Conservation (phyloP, 2,888 invertebrate species). For the Nomada fucata region DNA sequence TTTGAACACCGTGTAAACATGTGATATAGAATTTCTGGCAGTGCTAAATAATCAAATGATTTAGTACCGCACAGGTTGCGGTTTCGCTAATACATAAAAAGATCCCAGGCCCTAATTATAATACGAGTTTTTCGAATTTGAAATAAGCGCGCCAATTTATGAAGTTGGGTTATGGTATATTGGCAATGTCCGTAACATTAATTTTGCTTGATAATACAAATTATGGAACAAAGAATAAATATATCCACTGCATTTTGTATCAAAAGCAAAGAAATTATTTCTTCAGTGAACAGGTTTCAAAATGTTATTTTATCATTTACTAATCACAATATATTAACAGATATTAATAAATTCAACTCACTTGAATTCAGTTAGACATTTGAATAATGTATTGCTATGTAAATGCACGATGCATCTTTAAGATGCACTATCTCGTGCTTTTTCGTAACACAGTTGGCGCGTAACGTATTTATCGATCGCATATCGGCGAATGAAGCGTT, state of each 20-base stretch:
- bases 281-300: no score
- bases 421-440: constrained; percentile 26
- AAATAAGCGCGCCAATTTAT: background rate
- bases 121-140: background rate
- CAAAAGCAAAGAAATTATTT: no score
- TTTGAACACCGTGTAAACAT: constrained; percentile 8
- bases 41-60: background rate
- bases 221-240: background rate
- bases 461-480: constrained; percentile 67
- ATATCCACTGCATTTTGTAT: no score
- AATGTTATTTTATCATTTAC: no score
- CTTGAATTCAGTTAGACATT: no score
- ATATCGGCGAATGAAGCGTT: constrained; percentile 37
- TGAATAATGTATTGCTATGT: background rate
- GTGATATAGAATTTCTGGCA: background rate
- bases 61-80: background rate
- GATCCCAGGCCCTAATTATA: background rate
- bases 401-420: background rate
- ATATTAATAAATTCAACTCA: no score
- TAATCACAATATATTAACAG: no score
- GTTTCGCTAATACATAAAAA: background rate
- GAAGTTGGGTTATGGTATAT: background rate
- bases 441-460: constrained; percentile 39
- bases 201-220: no score
- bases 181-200: background rate